phyloP scores from a whole-genome alignment of 2,797 vertebrate species.

The Eupleurogrammus muticus region DNA sequence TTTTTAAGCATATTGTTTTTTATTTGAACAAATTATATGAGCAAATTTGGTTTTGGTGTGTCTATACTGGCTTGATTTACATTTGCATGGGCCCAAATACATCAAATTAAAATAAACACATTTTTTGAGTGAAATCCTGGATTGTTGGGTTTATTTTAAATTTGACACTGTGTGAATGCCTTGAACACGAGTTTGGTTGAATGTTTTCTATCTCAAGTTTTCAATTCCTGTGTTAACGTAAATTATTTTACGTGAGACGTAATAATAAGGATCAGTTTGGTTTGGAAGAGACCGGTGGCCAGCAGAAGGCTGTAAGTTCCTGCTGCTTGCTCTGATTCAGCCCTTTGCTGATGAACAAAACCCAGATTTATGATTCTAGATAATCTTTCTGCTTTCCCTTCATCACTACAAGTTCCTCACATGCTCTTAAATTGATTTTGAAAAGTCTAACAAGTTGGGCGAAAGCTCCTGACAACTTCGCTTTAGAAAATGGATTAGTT shows the following conservation, averaged over 20 bases:
- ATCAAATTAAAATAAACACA: not conserved
- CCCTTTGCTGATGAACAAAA: not conserved
- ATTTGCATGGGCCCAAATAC: not conserved
- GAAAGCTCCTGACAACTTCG: slow-evolving; percentile 1
- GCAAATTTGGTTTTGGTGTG: too few relatives aligned
- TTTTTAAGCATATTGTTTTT: not conserved
- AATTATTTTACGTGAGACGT: slow-evolving; percentile 6
- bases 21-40: too few relatives aligned
- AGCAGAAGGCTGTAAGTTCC: not conserved
- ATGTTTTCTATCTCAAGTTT: slow-evolving; percentile 2
- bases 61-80: too few relatives aligned
- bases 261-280: not conserved
- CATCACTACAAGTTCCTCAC: not conserved
- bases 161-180: too few relatives aligned
- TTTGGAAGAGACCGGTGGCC: not conserved
- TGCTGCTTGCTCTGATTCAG: not conserved
- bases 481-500: slow-evolving; percentile 3
- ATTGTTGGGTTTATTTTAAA: too few relatives aligned
- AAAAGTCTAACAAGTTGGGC: not conserved
- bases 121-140: not conserved
- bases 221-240: slow-evolving; percentile 7
- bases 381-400: not conserved
- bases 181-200: too few relatives aligned
- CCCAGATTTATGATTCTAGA: too few relatives aligned
- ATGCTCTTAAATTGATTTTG: not conserved